phyloP scores from a whole-genome alignment of 2,797 vertebrate species.

The Hydrolagus colliei region DNA sequence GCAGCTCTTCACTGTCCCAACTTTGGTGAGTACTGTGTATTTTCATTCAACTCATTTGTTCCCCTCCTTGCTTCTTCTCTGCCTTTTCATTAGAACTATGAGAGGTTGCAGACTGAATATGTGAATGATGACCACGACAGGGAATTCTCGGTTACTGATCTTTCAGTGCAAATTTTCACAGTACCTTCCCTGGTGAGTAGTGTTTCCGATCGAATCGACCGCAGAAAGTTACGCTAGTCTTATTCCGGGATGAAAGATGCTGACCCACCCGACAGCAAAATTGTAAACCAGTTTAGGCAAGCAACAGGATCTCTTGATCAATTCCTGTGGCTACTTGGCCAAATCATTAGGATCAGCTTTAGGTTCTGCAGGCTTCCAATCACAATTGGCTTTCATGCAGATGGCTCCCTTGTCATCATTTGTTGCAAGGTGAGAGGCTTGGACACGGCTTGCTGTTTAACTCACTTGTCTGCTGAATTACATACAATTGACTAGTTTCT shows the following conservation, averaged over 20 bases:
- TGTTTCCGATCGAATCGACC: slow-evolving; percentile 36
- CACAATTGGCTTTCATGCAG: too few species aligned
- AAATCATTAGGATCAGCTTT: too few species aligned
- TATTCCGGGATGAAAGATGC: background rate
- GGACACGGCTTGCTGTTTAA: too few species aligned
- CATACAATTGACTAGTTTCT: too few species aligned
- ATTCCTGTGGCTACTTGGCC: too few species aligned
- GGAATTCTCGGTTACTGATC: slow-evolving; percentile 91
- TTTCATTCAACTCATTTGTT: slow-evolving; percentile 60
- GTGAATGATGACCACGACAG: slow-evolving; percentile 92
- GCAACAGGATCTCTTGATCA: too few species aligned
- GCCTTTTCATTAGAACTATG: slow-evolving; percentile 81
- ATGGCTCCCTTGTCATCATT: too few species aligned
- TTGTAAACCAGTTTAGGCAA: too few species aligned
- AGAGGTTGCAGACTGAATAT: slow-evolving; percentile 90
- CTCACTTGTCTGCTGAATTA: too few species aligned
- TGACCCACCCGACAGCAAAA: too few species aligned
- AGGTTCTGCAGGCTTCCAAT: too few species aligned
- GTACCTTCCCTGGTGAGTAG: slow-evolving; percentile 90
- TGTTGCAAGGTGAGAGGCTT: too few species aligned
- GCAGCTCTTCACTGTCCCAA: slow-evolving; percentile 95
- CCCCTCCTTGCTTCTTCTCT: slow-evolving; percentile 67
- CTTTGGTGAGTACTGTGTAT: slow-evolving; percentile 82
- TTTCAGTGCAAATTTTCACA: slow-evolving; percentile 95
- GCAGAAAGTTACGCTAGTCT: slow-evolving; percentile 17